Evolutionary conservation across 2,113 vertebrate genomes (phyloP), one percentile per base, ranked within the genome.

Genomic region (Sprattus sprattus): DNA sequence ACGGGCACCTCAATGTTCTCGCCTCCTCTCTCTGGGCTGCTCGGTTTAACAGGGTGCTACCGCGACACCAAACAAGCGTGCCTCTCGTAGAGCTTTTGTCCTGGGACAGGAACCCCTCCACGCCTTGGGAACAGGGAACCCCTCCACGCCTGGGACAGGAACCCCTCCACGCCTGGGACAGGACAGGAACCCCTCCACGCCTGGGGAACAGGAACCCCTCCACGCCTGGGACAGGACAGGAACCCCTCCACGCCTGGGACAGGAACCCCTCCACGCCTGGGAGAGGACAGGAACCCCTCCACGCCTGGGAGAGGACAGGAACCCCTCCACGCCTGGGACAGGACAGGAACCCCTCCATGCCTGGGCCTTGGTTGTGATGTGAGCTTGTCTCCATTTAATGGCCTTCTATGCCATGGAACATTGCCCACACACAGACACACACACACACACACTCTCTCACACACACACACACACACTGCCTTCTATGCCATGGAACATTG

Each of bases 361-460:
- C 64, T 39, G 71, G 71, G 25, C 71, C 39, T 32, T 78, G 71
- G 28, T 28, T 16, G 71, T 11, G 32, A 60, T 0, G 9, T n/a
- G 25, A 11, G 25, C 84, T 78, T 80, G 81, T 82, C 86, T 85
- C 9, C 49, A 45, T 87, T 82, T 71, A 88, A 85, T 88, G 81
- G 54, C 52, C 67, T 60, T 86, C 47, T 32, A 88, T 18, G 81
- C 84, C 32, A 87, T 78, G 83, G 45, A 85, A 82, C 86, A 85
- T 87, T 87, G 82, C 84, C 87, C n/a, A n/a, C n/a, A n/a, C n/a
- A n/a, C n/a, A n/a, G n/a, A n/a, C n/a, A n/a, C n/a, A n/a, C n/a
- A n/a, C n/a, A n/a, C n/a, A n/a, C n/a, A n/a, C n/a, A n/a, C n/a
- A n/a, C n/a, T n/a, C n/a, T n/a, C n/a, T n/a, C n/a, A n/a, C n/a